Conservation (phyloP, 2,888 invertebrate genomes). For the Deilephila porcellus region DNA sequence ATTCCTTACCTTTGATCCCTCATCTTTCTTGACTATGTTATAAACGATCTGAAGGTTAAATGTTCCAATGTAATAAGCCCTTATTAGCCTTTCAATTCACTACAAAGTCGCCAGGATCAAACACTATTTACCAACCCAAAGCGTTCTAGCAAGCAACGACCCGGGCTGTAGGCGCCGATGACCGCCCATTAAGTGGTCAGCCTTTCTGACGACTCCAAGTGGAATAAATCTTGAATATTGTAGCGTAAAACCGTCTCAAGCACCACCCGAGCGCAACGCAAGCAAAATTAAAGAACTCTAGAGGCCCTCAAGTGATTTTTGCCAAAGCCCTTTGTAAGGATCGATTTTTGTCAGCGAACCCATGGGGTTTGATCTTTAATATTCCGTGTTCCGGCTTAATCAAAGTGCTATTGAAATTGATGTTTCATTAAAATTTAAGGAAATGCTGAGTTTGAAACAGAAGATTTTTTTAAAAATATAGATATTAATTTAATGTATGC, state of each 20-base stretch:
- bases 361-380: slow-evolving; percentile 15
- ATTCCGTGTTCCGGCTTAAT: background rate
- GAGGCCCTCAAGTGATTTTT: background rate
- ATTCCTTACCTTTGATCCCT: no score
- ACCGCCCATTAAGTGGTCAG: slow-evolving; percentile 20
- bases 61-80: no score
- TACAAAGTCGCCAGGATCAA: no score
- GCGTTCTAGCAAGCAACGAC: background rate
- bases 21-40: no score
- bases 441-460: background rate
- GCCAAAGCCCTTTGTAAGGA: slow-evolving; percentile 5
- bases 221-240: background rate
- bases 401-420: background rate
- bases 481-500: no score
- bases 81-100: no score
- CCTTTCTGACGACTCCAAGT: background rate
- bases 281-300: slow-evolving; percentile 21
- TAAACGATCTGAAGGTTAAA: no score
- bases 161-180: background rate
- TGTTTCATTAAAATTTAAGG: background rate
- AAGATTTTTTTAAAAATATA: background rate
- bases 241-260: slow-evolving; percentile 11
- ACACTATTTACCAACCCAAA: background rate
- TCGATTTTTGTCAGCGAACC: slow-evolving; percentile 2
- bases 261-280: slow-evolving; percentile 10